phyloP scores from a whole-genome alignment of 2,797 vertebrate species.

The Erpetoichthys calabaricus region DNA sequence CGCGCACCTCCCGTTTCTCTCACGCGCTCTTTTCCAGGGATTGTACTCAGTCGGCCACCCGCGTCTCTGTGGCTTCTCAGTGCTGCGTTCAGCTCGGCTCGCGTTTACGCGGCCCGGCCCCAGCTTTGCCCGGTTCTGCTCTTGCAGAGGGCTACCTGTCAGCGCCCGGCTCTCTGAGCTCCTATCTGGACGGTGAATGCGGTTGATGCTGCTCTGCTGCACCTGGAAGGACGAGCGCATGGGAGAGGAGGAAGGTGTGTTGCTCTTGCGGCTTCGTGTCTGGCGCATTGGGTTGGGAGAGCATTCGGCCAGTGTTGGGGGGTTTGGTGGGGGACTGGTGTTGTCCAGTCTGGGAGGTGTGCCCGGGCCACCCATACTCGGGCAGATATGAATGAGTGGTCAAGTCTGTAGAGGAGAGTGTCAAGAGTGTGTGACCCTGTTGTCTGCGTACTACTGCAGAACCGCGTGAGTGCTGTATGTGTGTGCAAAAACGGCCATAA shows the following conservation, averaged over 20 bases:
- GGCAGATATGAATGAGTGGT: constrained; percentile 9
- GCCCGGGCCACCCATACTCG: not conserved
- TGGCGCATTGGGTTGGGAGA: not conserved
- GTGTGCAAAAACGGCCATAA: no score
- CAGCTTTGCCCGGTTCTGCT: constrained; percentile 3
- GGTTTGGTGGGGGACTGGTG: not conserved
- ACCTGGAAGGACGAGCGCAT: constrained; percentile 94
- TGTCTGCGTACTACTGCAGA: no score
- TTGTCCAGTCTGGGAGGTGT: not conserved
- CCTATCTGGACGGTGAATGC: constrained; percentile 63
- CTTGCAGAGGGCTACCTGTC: constrained; percentile 25
- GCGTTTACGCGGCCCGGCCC: not conserved
- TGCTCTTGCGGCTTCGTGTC: constrained; percentile 3
- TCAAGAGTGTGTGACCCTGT: not conserved
- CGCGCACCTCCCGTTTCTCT: no score
- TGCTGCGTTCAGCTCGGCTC: no score
- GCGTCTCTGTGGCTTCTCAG: no score
- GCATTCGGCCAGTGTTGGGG: not conserved
- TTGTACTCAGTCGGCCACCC: constrained; percentile 29
- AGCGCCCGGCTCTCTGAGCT: constrained; percentile 38
- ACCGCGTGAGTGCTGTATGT: no score
- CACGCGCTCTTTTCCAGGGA: constrained; percentile 8
- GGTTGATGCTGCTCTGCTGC: constrained; percentile 95
- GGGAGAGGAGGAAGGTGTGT: constrained; percentile 89
- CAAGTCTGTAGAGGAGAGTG: no score